These are phyloP conservation scores for Bombus turneri DNA, from an alignment of 1,140 invertebrate genomes.

Conservation along the genomic window DNA sequence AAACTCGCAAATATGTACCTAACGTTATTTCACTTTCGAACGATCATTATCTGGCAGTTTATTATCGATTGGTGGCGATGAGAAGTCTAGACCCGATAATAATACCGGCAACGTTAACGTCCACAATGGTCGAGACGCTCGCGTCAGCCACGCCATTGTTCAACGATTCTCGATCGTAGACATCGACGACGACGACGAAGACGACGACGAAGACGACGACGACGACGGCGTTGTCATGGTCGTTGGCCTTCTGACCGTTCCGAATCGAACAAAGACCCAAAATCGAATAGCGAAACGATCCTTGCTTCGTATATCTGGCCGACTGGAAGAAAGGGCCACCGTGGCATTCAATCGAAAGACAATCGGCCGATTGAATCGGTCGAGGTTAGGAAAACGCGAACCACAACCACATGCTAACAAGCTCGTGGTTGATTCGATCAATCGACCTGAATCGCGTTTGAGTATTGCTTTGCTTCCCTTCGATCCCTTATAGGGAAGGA, in stretches of 20 bases:
- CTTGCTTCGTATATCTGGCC: constrained; percentile 37
- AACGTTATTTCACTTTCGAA: not conserved
- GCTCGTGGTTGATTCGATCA: constrained; percentile 51
- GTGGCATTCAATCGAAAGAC: constrained; percentile 62
- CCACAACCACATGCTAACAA: constrained; percentile 15
- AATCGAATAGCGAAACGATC: constrained; percentile 64
- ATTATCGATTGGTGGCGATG: constrained; percentile 26
- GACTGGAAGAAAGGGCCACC: constrained; percentile 34
- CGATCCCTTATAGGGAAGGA: not conserved
- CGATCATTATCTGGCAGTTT: not conserved
- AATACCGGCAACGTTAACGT: constrained; percentile 43
- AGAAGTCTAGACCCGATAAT: constrained; percentile 26
- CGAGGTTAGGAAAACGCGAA: constrained; percentile 58
- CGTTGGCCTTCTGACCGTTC: constrained; percentile 10
- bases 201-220: constrained; percentile 6
- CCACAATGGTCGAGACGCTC: constrained; percentile 39
- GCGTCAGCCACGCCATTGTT: constrained; percentile 53
- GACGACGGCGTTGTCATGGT: constrained; percentile 23
- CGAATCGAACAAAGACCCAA: constrained; percentile 43
- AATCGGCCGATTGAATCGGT: constrained; percentile 65
- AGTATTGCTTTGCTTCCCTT: not conserved
- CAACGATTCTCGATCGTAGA: constrained; percentile 44
- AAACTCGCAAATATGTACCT: fast-evolving
- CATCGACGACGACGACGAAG: not conserved
- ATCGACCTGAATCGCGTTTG: constrained; percentile 42